Evolutionary conservation across 1,140 invertebrate genomes (phyloP).

Genomic region (Acyrthosiphon pisum): DNA sequence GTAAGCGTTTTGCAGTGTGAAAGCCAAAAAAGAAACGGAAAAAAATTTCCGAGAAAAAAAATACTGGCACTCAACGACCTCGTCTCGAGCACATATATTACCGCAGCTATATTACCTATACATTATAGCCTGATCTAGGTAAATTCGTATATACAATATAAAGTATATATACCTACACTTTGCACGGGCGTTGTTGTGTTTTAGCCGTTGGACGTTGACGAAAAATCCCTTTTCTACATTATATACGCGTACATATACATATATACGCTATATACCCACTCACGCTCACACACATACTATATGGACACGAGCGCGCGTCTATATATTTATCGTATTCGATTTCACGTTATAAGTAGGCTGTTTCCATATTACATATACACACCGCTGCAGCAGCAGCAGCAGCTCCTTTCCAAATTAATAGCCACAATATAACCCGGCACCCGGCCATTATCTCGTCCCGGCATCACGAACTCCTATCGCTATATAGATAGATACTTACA

Average conservation of each 20-base stretch:
- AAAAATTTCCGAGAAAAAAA: neutral
- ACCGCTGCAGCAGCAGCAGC: neutral
- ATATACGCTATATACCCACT: neutral
- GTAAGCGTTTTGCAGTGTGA: constrained; percentile 5
- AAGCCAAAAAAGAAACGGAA: constrained; percentile 8
- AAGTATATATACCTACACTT: neutral
- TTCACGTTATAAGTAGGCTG: constrained; percentile 36
- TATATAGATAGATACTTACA: neutral
- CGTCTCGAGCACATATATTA: neutral
- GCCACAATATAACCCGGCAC: neutral
- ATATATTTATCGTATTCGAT: constrained; percentile 27
- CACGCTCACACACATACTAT: no score
- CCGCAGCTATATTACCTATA: neutral
- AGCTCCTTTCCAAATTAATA: constrained; percentile 53
- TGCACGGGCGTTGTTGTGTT: neutral
- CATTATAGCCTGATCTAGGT: no score
- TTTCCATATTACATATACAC: neutral
- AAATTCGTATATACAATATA: neutral
- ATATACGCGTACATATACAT: neutral
- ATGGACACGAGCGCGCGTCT: neutral
- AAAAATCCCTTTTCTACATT: neutral
- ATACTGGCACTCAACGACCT: neutral
- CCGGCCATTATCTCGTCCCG: constrained; percentile 36
- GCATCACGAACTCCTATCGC: constrained; percentile 41
- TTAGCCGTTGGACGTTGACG: neutral